Evolutionary conservation across 2,113 vertebrate species (phyloP).

Genomic region (Talpa occidentalis): DNA sequence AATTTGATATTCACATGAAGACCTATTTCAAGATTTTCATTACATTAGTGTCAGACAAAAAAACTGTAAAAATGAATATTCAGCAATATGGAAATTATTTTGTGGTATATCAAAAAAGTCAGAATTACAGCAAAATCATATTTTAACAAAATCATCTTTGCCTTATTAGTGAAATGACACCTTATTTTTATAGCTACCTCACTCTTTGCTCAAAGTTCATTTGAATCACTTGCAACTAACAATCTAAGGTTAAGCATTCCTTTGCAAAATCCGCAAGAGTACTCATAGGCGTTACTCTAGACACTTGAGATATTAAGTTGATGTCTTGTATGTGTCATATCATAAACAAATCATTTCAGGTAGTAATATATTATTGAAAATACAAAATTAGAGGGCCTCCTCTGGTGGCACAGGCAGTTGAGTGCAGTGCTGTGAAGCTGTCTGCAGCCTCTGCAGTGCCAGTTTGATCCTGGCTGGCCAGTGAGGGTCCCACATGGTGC

Average conservation of each 20-base stretch:
- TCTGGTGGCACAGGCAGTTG: too few relatives aligned
- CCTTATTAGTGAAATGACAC: background rate
- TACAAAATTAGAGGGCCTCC: too few relatives aligned
- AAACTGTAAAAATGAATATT: background rate
- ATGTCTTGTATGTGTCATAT: background rate
- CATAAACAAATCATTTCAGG: background rate
- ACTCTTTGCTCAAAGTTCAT: background rate
- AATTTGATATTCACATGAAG: background rate
- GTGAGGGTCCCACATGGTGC: too few relatives aligned
- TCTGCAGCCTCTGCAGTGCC: too few relatives aligned
- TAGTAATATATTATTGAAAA: background rate
- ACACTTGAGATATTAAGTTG: background rate
- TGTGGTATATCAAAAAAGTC: background rate
- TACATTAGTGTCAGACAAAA: background rate
- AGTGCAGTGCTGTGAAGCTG: too few relatives aligned
- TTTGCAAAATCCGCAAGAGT: background rate
- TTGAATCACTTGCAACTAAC: background rate
- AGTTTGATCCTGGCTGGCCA: too few relatives aligned
- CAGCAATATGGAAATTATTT: background rate
- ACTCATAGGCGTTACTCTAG: background rate
- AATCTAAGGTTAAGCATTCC: background rate
- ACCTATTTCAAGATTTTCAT: background rate
- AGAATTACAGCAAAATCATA: background rate
- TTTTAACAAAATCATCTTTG: background rate
- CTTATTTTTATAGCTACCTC: background rate